Evolutionary conservation across 2,888 invertebrate species (phyloP).

Genomic region (Chymomyza procnemis): DNA sequence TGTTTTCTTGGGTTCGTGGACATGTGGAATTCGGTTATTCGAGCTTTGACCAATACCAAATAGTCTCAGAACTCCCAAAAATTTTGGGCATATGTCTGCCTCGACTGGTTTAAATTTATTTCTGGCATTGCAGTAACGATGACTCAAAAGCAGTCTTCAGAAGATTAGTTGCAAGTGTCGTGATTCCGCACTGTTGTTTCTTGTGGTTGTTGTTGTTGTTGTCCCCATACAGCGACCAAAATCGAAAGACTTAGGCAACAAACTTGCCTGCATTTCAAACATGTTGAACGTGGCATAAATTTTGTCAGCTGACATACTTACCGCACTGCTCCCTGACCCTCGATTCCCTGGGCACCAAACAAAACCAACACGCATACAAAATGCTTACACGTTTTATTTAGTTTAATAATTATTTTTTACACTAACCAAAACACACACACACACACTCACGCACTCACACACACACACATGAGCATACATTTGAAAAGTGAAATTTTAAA

Average conservation of each 20-base stretch:
- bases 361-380: slow-evolving; percentile 39
- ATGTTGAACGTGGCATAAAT: not conserved
- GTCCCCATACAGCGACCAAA: slow-evolving; percentile 10
- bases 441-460: slow-evolving; percentile 23
- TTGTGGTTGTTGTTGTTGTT: slow-evolving; percentile 12
- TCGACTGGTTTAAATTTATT: no score
- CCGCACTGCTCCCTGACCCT: not conserved
- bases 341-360: not conserved
- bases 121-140: no score
- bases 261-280: slow-evolving; percentile 38
- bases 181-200: not conserved
- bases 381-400: slow-evolving; percentile 54
- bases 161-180: no score
- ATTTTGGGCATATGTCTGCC: no score
- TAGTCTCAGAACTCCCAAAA: no score
- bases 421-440: slow-evolving; percentile 20
- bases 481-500: slow-evolving; percentile 69
- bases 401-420: slow-evolving; percentile 57
- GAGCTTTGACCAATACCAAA: no score
- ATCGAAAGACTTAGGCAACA: slow-evolving; percentile 52
- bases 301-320: not conserved
- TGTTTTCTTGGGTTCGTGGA: no score
- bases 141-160: no score
- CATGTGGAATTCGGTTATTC: no score
- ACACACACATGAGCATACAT: slow-evolving; percentile 30